Conservation (phyloP, 2,797 vertebrate species). For the Lagocephalus sceleratus region DNA sequence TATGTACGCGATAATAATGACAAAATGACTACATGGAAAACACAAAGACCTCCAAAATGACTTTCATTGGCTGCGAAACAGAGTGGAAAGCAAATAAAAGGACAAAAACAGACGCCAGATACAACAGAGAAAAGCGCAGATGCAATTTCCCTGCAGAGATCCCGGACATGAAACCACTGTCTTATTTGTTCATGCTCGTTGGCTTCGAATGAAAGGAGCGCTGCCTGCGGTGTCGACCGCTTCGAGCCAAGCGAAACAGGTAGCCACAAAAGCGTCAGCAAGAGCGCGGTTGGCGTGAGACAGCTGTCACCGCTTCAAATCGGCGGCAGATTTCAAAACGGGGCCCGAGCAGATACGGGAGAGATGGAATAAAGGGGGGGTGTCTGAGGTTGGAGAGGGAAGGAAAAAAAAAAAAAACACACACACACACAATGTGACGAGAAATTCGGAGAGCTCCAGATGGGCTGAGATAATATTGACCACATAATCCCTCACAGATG, state of each 20-base stretch:
- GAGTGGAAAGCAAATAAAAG: not conserved
- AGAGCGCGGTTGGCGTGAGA: conserved; percentile 10
- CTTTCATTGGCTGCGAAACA: not conserved
- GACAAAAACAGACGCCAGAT: not conserved
- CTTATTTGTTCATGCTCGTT: not conserved
- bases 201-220: conserved; percentile 1
- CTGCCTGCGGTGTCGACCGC: conserved; percentile 2
- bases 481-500: conserved; percentile 64
- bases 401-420: conserved; percentile 25
- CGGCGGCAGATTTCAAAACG: conserved; percentile 25
- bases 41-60: not conserved
- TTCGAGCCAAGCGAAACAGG: conserved; percentile 18
- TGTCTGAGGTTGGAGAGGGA: conserved; percentile 12
- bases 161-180: not conserved
- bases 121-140: not conserved
- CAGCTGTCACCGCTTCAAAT: conserved; percentile 31
- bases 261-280: conserved; percentile 18
- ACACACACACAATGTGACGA: too few relatives aligned
- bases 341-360: conserved; percentile 22
- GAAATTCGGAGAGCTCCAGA: conserved; percentile 40
- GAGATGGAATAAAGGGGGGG: conserved; percentile 11
- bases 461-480: conserved; percentile 56
- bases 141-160: not conserved
- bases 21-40: not conserved
- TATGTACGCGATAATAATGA: not conserved